Evolutionary conservation across 2,113 vertebrate species (phyloP).

Genomic region (Oreochromis spilurus): DNA sequence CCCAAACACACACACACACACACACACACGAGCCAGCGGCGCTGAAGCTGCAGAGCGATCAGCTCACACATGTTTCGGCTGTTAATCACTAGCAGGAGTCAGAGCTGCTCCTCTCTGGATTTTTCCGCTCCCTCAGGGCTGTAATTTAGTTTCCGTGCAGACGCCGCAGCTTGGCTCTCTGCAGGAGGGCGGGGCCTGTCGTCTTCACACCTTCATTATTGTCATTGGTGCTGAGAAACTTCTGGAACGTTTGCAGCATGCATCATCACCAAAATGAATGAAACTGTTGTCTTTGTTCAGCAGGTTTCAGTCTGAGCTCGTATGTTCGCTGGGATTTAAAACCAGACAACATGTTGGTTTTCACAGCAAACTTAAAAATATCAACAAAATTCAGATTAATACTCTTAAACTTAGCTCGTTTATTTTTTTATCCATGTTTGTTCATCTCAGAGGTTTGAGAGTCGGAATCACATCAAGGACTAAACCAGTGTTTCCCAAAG

Average conservation of each 20-base stretch:
- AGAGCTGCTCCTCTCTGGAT: background rate
- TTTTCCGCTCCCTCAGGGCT: background rate
- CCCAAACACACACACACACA: background rate
- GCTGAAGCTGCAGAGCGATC: background rate
- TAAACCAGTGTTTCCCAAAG: background rate
- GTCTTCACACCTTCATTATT: background rate
- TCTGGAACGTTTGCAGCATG: background rate
- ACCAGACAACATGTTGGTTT: background rate
- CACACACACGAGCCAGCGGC: background rate
- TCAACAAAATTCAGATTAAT: background rate
- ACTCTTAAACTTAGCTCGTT: background rate
- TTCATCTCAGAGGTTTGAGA: background rate
- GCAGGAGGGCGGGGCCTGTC: background rate
- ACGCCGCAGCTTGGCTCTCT: background rate
- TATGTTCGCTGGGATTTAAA: accelerated
- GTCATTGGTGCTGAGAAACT: background rate
- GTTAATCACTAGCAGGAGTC: background rate
- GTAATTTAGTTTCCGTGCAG: background rate
- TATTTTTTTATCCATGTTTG: background rate
- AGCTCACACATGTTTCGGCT: background rate
- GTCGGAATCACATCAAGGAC: background rate
- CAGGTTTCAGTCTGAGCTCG: background rate
- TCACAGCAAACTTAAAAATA: background rate
- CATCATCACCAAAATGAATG: background rate
- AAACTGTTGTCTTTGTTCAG: background rate